Evolutionary conservation across 2,888 invertebrate species (phyloP), one percentile per base, ranked within the genome.

Genomic region (Allophyes oxyacanthae): DNA sequence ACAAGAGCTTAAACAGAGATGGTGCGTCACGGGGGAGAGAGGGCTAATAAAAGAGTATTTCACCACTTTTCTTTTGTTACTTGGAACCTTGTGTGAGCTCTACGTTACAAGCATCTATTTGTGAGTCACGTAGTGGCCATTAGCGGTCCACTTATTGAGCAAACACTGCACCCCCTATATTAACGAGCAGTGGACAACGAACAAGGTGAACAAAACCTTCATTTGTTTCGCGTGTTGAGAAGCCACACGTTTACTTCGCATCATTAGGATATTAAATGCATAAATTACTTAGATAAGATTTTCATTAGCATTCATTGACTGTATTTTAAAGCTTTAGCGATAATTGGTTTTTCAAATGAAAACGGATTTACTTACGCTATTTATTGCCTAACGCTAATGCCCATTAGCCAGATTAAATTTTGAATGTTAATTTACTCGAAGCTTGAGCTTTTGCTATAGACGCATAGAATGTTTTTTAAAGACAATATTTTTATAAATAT

Each of bases 201-300:
- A 49, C 36, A 51, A 33, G 14, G 38, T 52, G 46, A 71, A 68
- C 51, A 70, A 64, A 64, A 59, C 64, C 52, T 71, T 71, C 40
- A 42, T 56, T 52, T 42, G 49, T 49, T 40, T 77, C 49, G 73
- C 79, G 79, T 81, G 81, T 55, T 63, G 42, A 64, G 10, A 32
- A 40, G 41, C 53, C 61, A 65, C 67, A 30, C 32, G 36, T 37
- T 32, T 11, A 55, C 52, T 49, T 15, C 38, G 40, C 28, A 48
- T 54, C 68, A 72, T 76, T 75, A 77, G 52, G 53, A 62, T 68
- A 78, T 78, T 77, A 57, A 66, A 68, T 49, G 59, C 54, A 73
- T 78, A 72, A 73, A 77, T 77, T 67, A 75, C 44, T 41, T 14
- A 50, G 40, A 46, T 65, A 54, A 45, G 44, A 56, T 54, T 55